Evolutionary conservation across 2,888 invertebrate genomes (phyloP).

Genomic region (Alviniconcha strummeri): DNA sequence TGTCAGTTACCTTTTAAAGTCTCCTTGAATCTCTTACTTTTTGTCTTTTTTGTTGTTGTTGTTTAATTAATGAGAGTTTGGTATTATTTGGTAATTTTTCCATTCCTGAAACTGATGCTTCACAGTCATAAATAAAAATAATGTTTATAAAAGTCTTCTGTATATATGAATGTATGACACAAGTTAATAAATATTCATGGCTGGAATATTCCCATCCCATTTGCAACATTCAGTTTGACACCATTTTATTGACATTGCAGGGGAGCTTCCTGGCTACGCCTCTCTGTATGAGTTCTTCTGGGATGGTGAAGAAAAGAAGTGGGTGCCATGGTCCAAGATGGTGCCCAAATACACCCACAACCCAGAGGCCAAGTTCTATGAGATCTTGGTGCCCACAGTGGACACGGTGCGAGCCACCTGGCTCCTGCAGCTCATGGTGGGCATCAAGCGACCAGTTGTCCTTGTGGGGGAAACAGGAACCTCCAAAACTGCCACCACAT

Average conservation of each 20-base stretch:
- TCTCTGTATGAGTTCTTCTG: conserved; percentile 89
- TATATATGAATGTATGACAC: too few species aligned
- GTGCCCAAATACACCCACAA: conserved; percentile 87
- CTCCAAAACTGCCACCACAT: conserved; percentile 92
- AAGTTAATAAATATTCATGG: too few species aligned
- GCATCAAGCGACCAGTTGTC: conserved; percentile 86
- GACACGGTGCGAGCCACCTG: conserved; percentile 89
- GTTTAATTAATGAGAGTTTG: too few species aligned
- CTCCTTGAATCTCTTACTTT: too few species aligned
- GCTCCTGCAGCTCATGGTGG: conserved; percentile 81
- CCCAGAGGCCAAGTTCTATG: conserved; percentile 81
- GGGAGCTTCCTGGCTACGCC: conserved; percentile 84
- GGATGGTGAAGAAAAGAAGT: conserved; percentile 80
- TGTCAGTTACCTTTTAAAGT: too few species aligned
- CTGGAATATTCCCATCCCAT: too few species aligned
- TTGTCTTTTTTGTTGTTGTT: too few species aligned
- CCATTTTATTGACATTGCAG: conserved; percentile 68
- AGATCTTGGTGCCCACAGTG: conserved; percentile 92
- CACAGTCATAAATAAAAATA: too few species aligned
- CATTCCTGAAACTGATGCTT: too few species aligned
- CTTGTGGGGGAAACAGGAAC: conserved; percentile 94
- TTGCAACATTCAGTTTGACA: too few species aligned
- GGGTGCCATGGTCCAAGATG: conserved; percentile 91
- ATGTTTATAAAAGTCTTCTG: too few species aligned
- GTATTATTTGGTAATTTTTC: too few species aligned